Base-by-base conservation (phyloP, 2,113 vertebrate species). In the Saimiri boliviensis region DNA sequence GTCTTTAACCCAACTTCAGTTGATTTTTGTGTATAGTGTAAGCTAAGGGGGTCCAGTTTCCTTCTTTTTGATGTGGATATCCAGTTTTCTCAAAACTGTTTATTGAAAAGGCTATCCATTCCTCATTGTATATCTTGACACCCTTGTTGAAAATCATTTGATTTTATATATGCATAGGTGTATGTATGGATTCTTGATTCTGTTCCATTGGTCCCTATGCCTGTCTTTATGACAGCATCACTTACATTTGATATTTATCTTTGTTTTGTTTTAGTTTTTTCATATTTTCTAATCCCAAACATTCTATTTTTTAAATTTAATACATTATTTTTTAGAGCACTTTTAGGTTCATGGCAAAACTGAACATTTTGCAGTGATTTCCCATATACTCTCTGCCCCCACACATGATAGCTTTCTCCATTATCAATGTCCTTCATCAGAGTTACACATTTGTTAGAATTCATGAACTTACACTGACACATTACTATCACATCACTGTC, bases 321-420 rank as follows among this genome's bases (percentile, higher is more conserved):
- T 58, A 58, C 35, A 49, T 2, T 4, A 71, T 70, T 40, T 58
- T 40, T 49, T 30, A 37, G 19, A 52, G 7, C 10, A 63, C 8
- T 77, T 74, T 56, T 12, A 47, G 13, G n/a, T 27, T 86, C 30
- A 20, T 14, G 71, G 63, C 35, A 52, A 71, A 49, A 42, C 30
- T n/a, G 63, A 71, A 4, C 25, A 86, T n/a, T n/a, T n/a, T 40
- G n/a, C 12, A 17, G 9, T 23, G 13, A 45, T 40, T 85, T 58
- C 40, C 13, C 77, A 11, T 9, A 0, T 2, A 37, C 16, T 8
- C 19, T 20, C 37, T 19, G 8, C 16, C 6, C 25, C 8, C 1
- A 21, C 40, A 73, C 3, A 3, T 47, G 19, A 12, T 19, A 3
- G 4, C 63, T 14, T 68, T 12, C 32, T 60, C 16, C 5, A 17